phyloP scores from a whole-genome alignment of 2,113 vertebrate species.

The Acrocephalus kingi region DNA sequence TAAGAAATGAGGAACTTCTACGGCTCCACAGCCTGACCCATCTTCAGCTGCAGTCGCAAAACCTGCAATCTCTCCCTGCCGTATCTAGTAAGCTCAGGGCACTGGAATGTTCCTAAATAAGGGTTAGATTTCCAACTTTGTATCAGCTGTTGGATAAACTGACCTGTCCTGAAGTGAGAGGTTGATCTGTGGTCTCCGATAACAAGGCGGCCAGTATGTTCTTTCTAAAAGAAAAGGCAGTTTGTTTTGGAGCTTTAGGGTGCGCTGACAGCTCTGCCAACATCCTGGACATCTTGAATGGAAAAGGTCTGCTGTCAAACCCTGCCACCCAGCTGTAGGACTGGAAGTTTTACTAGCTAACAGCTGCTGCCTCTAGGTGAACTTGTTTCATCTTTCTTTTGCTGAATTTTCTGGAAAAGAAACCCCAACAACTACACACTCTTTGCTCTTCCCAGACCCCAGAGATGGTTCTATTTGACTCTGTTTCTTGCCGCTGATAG shows the following conservation, averaged over 20 bases:
- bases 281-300: slow-evolving; percentile 27
- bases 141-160: slow-evolving; percentile 62
- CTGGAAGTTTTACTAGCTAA: neutral
- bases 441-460: neutral
- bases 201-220: slow-evolving; percentile 84
- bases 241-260: slow-evolving; percentile 73
- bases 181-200: slow-evolving; percentile 86
- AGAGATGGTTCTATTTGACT: neutral
- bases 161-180: slow-evolving; percentile 86
- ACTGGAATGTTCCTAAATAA: neutral
- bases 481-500: neutral
- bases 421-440: neutral
- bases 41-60: neutral
- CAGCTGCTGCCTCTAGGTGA: neutral
- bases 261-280: slow-evolving; percentile 78
- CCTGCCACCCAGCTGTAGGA: neutral
- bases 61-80: neutral
- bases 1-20: neutral
- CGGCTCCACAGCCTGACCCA: neutral
- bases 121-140: neutral
- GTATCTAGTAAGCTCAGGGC: neutral
- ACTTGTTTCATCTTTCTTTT: neutral
- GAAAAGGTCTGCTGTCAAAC: neutral
- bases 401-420: neutral
- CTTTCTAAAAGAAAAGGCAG: slow-evolving; percentile 77